Base-by-base conservation (phyloP, 2,113 vertebrate species). In the Lipophrys pholis region DNA sequence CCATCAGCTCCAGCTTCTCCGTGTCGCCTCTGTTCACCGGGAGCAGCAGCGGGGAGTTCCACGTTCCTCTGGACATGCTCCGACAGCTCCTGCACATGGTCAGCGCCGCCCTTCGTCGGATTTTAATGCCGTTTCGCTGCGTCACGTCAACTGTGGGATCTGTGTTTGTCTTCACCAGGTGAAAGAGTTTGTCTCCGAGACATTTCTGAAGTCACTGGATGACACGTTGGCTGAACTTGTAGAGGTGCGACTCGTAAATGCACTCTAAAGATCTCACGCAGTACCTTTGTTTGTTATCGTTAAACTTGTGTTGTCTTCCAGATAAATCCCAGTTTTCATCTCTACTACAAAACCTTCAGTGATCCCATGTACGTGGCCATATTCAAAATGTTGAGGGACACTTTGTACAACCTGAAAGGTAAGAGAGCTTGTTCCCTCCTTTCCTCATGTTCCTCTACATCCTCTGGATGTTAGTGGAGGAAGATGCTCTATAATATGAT, bases 331-430 rank as follows among this genome's bases (percentile, higher is more conserved):
- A 84, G 85, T 16, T 59, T 92, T 52, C 95, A 96, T 57, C 91
- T 98, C 11, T 93, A 94, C 87, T 99, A 99, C 55, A 95, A 95
- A 83, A 91, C 94, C 14, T 99, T 98, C 93, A 97, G 97, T 53
- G 97, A 99, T 56, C 93, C 97, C 16, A 94, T 99, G 17, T 98
- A 99, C 9, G 95, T 99, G 48, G 94, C 96, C 72, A 94, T 96
- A 61, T 99, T 99, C 89, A 99, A 99, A 89, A 98, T 99, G 98
- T 93, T 99, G 6, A 95, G 98, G 72, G 98, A 99, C 84, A 97
- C 96, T 0, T 87, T 99, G 41, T 97, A 99, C 81, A 95, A 97
- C 65, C 92, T 98, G 92, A 98, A 96, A 94, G 98, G 98, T 98
- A 88, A 83, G 48, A 9, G 39, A 40, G 21, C 7, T 8, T 7